Conservation (phyloP, 2,888 invertebrate genomes). For the Philonicus albiceps region DNA sequence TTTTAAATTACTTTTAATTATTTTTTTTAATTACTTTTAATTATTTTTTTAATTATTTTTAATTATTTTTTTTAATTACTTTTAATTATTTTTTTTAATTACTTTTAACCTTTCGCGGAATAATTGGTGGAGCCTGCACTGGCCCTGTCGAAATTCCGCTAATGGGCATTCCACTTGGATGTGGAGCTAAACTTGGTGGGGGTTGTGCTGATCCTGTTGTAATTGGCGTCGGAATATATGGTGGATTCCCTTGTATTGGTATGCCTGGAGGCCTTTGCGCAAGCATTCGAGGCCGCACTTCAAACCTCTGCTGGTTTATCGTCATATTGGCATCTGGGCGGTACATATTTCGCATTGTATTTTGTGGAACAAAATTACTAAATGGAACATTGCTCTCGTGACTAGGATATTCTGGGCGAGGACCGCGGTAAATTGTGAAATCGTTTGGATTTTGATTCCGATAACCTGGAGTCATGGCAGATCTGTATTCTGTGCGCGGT, state of each 20-base stretch:
- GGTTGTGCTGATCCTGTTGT: slow-evolving; percentile 15
- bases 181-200: neutral
- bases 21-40: no score
- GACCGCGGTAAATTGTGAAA: slow-evolving; percentile 43
- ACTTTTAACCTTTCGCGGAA: slow-evolving; percentile 58
- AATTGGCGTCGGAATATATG: neutral
- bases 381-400: slow-evolving; percentile 41
- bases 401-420: slow-evolving; percentile 41
- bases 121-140: slow-evolving; percentile 51
- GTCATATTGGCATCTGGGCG: slow-evolving; percentile 50
- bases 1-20: no score
- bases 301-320: slow-evolving; percentile 1
- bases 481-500: slow-evolving; percentile 49
- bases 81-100: no score
- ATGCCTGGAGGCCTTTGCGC: slow-evolving; percentile 61
- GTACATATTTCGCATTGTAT: slow-evolving; percentile 51
- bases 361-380: slow-evolving; percentile 35
- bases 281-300: slow-evolving; percentile 52
- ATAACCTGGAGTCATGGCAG: slow-evolving; percentile 48
- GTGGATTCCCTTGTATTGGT: slow-evolving; percentile 65
- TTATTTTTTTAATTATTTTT: no score
- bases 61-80: no score
- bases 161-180: slow-evolving; percentile 49
- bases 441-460: slow-evolving; percentile 52
- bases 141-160: slow-evolving; percentile 54